These are phyloP conservation scores for Tricholaema leucomelas DNA, from an alignment of 2,113 vertebrate species.

Conservation along the genomic window DNA sequence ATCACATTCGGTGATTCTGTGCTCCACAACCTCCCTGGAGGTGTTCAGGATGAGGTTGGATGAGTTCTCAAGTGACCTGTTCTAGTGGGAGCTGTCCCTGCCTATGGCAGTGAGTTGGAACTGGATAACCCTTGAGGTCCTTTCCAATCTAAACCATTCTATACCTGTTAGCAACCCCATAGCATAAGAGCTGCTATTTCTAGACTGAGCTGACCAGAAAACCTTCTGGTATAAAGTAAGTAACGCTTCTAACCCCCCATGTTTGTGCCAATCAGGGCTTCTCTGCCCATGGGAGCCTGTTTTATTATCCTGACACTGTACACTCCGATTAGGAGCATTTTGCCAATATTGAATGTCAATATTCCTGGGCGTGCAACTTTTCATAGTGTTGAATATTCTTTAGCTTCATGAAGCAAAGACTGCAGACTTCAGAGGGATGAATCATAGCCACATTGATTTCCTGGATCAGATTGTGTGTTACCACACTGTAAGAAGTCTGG, in stretches of 20 bases:
- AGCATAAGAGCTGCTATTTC: neutral
- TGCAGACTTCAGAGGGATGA: conserved; percentile 17
- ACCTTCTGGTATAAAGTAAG: neutral
- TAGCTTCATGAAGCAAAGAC: neutral
- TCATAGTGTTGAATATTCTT: neutral
- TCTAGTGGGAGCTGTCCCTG: too few relatives aligned
- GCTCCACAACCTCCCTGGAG: too few relatives aligned
- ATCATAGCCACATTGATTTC: conserved; percentile 4
- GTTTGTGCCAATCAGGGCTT: neutral
- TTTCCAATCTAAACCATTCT: too few relatives aligned
- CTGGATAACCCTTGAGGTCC: too few relatives aligned
- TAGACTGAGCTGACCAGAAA: neutral
- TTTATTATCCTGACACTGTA: neutral
- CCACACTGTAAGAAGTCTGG: neutral
- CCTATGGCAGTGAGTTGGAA: too few relatives aligned
- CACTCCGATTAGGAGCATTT: conserved; percentile 1
- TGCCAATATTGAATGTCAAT: conserved; percentile 31
- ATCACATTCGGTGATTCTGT: too few relatives aligned
- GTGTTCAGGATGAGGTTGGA: too few relatives aligned
- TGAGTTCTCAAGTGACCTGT: too few relatives aligned
- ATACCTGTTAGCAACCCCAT: neutral
- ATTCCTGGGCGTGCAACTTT: neutral
- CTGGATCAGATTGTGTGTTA: neutral
- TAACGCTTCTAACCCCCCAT: neutral
- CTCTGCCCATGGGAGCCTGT: neutral